Evolutionary conservation across 2,113 vertebrate species (phyloP).

Genomic region (Pandion haliaetus): DNA sequence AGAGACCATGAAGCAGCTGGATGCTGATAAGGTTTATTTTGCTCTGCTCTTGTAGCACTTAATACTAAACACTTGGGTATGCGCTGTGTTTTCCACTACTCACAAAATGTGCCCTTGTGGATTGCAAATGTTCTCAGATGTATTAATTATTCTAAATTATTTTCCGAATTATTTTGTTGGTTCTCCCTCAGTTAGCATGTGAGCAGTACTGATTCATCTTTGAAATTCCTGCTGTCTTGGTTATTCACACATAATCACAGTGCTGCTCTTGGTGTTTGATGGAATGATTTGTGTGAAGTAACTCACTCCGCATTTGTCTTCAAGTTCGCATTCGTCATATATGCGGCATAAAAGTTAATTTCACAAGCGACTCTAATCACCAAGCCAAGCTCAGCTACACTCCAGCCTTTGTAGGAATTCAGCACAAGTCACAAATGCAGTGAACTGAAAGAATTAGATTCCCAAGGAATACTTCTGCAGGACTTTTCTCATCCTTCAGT

Average conservation of each 20-base stretch:
- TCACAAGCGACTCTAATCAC: not conserved
- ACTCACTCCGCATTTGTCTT: not conserved
- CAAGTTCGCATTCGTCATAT: not conserved
- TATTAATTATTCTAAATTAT: not conserved
- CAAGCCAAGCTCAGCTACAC: not conserved
- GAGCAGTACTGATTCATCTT: not conserved
- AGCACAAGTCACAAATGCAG: not conserved
- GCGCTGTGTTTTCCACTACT: not conserved
- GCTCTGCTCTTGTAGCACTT: not conserved
- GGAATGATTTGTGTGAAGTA: not conserved
- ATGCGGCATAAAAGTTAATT: not conserved
- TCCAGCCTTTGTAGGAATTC: constrained; percentile 9
- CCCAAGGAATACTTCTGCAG: constrained; percentile 8
- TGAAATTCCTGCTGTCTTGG: not conserved
- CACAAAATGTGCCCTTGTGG: not conserved
- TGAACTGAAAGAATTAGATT: not conserved
- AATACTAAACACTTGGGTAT: not conserved
- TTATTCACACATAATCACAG: not conserved
- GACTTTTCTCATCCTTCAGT: constrained; percentile 13
- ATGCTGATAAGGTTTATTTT: constrained; percentile 5
- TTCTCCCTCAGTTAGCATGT: not conserved
- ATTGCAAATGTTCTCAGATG: not conserved
- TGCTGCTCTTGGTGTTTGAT: not conserved
- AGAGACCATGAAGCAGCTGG: not conserved
- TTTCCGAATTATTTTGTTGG: not conserved